Conservation (phyloP, 2,113 vertebrate genomes). For the Gila orcuttii region DNA sequence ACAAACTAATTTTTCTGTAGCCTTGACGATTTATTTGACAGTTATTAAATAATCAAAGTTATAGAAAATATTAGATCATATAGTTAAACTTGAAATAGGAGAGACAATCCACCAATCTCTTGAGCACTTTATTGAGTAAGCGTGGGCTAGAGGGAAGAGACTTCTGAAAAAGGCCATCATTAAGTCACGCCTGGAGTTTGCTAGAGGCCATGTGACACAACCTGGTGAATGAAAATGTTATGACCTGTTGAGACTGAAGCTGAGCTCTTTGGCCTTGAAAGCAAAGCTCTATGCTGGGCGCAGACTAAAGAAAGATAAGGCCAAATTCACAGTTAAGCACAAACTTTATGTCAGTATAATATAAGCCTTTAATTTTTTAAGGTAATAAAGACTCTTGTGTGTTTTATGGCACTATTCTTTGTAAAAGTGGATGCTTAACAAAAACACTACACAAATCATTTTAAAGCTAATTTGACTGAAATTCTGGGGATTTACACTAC, state of each 20-base stretch:
- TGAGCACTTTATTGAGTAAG: slow-evolving; percentile 14
- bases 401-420: neutral
- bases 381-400: neutral
- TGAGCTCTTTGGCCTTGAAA: slow-evolving; percentile 26
- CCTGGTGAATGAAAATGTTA: slow-evolving; percentile 37
- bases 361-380: neutral
- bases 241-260: slow-evolving; percentile 32
- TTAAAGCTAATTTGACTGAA: neutral
- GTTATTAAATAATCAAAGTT: neutral
- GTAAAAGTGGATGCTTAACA: neutral
- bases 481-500: neutral
- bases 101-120: neutral
- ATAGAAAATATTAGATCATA: neutral
- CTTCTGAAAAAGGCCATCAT: slow-evolving; percentile 23
- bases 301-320: slow-evolving; percentile 9
- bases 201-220: slow-evolving; percentile 37
- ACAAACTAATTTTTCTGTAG: neutral
- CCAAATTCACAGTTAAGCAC: neutral
- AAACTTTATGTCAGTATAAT: neutral
- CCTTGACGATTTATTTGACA: neutral
- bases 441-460: neutral
- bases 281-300: neutral
- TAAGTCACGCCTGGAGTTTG: slow-evolving; percentile 32
- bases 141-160: slow-evolving; percentile 5
- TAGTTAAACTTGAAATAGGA: slow-evolving; percentile 32